Conservation (phyloP, 2,113 vertebrate species). For the Neogobius melanostomus region DNA sequence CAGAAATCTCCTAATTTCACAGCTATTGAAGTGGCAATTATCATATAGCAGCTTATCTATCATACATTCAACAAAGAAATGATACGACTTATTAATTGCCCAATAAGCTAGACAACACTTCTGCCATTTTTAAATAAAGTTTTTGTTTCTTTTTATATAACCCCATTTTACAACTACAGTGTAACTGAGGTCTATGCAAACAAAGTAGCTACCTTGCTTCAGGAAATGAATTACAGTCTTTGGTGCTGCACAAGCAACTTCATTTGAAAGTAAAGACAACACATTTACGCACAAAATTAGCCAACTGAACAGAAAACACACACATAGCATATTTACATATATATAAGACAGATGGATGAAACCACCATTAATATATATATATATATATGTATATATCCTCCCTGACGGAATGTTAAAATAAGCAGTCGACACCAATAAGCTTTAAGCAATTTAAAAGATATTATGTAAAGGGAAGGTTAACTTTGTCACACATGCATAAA, state of each 20-base stretch:
- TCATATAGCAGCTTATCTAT: slow-evolving; percentile 99
- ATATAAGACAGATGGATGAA: slow-evolving; percentile 54
- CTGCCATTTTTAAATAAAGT: slow-evolving; percentile 82
- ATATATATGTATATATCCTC: slow-evolving; percentile 83
- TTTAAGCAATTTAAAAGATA: slow-evolving; percentile 90
- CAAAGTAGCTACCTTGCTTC: slow-evolving; percentile 96
- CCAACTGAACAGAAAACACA: slow-evolving; percentile 63
- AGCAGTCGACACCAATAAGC: slow-evolving; percentile 91
- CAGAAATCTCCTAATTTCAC: slow-evolving; percentile 98
- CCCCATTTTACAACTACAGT: slow-evolving; percentile 90
- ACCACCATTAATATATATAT: slow-evolving; percentile 38
- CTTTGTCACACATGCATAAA: slow-evolving; percentile 98
- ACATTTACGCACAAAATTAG: slow-evolving; percentile 80
- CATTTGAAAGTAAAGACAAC: slow-evolving; percentile 82
- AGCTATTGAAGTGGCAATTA: slow-evolving; percentile 99
- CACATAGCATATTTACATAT: slow-evolving; percentile 79
- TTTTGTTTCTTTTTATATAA: slow-evolving; percentile 74
- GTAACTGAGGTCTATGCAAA: slow-evolving; percentile 96
- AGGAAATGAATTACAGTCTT: slow-evolving; percentile 99
- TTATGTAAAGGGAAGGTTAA: slow-evolving; percentile 87
- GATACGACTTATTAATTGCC: slow-evolving; percentile 98
- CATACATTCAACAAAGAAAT: slow-evolving; percentile 99
- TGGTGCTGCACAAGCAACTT: slow-evolving; percentile 99
- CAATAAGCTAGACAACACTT: slow-evolving; percentile 95
- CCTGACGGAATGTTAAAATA: slow-evolving; percentile 99